Base-by-base conservation (phyloP, 1,140 invertebrate species). In the Nebria ingens region DNA sequence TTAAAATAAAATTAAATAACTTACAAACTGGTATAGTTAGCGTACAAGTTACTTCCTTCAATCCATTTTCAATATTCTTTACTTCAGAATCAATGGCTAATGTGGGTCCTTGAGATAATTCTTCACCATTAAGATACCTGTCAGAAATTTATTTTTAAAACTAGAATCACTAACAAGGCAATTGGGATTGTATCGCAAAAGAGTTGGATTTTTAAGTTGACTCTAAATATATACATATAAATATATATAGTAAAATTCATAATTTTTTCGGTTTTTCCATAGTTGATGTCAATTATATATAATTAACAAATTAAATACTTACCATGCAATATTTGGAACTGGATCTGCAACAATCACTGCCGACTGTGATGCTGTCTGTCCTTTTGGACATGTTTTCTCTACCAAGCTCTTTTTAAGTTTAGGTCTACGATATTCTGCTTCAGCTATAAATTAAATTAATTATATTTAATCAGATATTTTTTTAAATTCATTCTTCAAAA, bases 311-410 rank as follows among this genome's bases (percentile, higher is more conserved):
- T 54, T 55, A 12, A 40, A 50, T 55, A 64, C 57, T 60, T 70
- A 80, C 82, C 82, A 84, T 61, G 65, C 73, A 2, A 78, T 63
- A 20, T 80, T 76, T 13, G 82, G 81, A 53, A 82, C 68, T 0
- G 89, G 93, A 73, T 93, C 88, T 17, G 86, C 92, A 40, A 85
- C 83, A 53, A 94, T 81, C 19, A 87, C 78, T 15, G 86, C 83
- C 22, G 1, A 85, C 84, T 1, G 81, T 75, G 60, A 79, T 79
- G 29, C 82, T 52, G 80, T 83, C 62, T 79, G 76, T 54, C 84
- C 83, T 58, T 79, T 72, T 3, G 93, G 69, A 0, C 81, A 45
- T 12, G 40, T 45, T 17, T 45, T 45, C 40, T 45, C 40, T 4
- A 81, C 49, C 42, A 59, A 52, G 9, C 64, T 63, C 23, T 77